Evolutionary conservation across 2,797 vertebrate genomes (phyloP), one percentile per base, ranked within the genome.

Genomic region (Hafferia zeledoni): DNA sequence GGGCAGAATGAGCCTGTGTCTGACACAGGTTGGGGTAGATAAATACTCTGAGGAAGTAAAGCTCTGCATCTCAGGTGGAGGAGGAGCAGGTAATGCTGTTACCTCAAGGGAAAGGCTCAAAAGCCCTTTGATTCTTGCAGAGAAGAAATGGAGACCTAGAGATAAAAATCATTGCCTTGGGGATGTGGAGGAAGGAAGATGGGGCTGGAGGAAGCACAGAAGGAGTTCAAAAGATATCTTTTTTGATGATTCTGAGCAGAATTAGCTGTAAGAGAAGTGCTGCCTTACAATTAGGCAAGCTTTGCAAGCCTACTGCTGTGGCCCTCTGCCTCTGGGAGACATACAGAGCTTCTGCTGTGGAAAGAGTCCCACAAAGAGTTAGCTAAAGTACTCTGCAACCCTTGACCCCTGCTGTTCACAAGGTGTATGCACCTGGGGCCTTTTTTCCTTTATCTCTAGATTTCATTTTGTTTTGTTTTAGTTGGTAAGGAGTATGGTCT

Each of bases 131-230:
- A 95, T 93, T 94, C 52, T 77, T 92, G 16, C 30, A 59, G 65
- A 92, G 81, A 41, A 96, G 85, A 87, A 92, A 86, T 65, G 31
- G 68, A 94, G 53, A 56, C 35, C 52, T 44, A 25, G 37, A 93
- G 96, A 97, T 97, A 95, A 92, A 92, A 92, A 96, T 96, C 96
- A 79, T 76, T 83, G 94, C 91, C 95, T 92, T 85, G 78, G 83
- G 94, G 59, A 76, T 76, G 55, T 71, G 72, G 65, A 93, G 78
- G 77, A 87, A 83, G 56, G 53, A 87, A 89, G 59, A 95, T 69
- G 59, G 63, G 69, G n/a, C 74, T 94, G 76, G 70, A 93, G 65
- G 69, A 89, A 53, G 39, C 37, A 63, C 37, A 81, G 49, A 78
- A 28, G 6, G 64, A 89, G 83, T 96, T 95, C 94, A 96, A 95